Evolutionary conservation across 2,113 vertebrate species (phyloP).

Genomic region (Mungos mungo): DNA sequence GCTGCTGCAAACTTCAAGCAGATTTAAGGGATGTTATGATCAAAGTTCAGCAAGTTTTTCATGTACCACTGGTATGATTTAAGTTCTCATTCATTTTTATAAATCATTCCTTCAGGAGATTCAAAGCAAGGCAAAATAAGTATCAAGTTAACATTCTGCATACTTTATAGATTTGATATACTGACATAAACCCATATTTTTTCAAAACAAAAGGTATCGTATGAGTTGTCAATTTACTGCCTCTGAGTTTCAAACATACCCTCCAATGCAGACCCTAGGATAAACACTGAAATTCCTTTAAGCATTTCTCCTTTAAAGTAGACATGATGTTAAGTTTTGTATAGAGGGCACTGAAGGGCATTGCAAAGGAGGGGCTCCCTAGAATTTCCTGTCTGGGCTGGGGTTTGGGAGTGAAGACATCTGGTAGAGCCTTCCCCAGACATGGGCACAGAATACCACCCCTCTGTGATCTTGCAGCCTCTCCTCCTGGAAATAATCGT

Average conservation of each 20-base stretch:
- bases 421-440: background rate
- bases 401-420: background rate
- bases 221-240: background rate
- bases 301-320: background rate
- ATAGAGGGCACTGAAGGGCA: background rate
- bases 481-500: background rate
- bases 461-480: background rate
- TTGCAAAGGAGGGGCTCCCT: background rate
- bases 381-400: background rate
- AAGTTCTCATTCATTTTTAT: background rate
- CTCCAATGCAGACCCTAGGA: background rate
- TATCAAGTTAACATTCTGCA: background rate
- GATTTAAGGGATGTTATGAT: background rate
- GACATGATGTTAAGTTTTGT: background rate
- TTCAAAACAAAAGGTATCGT: background rate
- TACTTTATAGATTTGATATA: background rate
- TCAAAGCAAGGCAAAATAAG: slow-evolving; percentile 24
- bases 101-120: background rate
- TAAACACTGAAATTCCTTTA: background rate
- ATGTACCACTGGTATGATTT: background rate
- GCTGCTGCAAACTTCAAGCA: background rate
- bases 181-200: background rate
- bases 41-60: background rate
- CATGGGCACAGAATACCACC: background rate
- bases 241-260: background rate